Base-by-base conservation (phyloP, 1,140 invertebrate genomes). In the Achatina immaculata region DNA sequence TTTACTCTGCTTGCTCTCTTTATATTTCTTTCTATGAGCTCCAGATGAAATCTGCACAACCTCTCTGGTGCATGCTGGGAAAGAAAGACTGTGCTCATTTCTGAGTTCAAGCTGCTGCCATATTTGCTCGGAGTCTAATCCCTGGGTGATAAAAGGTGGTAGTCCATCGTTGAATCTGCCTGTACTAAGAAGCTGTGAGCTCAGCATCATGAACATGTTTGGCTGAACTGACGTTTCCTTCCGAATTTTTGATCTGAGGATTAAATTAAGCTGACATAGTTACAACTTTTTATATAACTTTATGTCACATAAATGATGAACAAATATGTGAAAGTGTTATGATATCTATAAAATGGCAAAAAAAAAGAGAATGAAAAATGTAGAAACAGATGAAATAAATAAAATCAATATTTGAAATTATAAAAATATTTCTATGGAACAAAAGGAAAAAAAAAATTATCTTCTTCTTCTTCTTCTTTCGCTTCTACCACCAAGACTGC, bases 41-140 rank as follows among this genome's bases (percentile, higher is more conserved):
- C 48, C 9, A 51, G 68, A 38, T 38, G 40, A n/a, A 55, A 80
- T 80, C 24, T 28, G 31, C 31, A 72, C 78, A 4, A 72, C 34
- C 24, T 80, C 68, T 72, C 48, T 34, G 14, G 78, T 80, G 66
- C 65, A 71, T 55, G 66, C 48, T 36, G 78, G 45, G 6, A 80
- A n/a, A 51, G 78, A 80, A 0, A 72, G 40, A 1, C 48, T 71
- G 40, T 80, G 78, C 2, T 72, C 68, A 72, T 80, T 80, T 51
- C 78, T 38, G 1, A 80, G 40, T n/a, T 80, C 78, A 24, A 80
- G 48, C 48, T 80, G 78, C 55, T 80, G 78, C 78, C 78, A 80
- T 34, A 72, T 71, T 58, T 80, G 78, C 36, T 80, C 78, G 7
- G 68, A 38, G 48, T 80, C 78, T 28, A 71, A 38, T 0, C 66